phyloP scores from a whole-genome alignment of 2,888 invertebrate species.

The Crepidodera aurea region DNA sequence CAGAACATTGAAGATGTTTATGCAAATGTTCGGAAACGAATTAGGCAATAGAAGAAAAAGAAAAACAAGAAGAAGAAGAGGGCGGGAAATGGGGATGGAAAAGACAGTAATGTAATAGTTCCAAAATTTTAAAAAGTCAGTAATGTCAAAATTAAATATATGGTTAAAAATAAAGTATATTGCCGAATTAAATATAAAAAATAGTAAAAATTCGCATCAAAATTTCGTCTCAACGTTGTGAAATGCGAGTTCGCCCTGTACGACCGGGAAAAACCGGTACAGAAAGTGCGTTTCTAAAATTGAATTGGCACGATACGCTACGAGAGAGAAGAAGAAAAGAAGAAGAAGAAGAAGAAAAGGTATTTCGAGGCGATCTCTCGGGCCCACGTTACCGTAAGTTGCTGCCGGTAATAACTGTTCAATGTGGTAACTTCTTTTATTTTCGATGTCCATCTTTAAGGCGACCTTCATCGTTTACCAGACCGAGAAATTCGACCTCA shows the following conservation, averaged over 20 bases:
- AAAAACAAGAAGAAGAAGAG: too few species aligned
- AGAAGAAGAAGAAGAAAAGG: neutral
- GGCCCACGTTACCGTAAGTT: slow-evolving; percentile 36
- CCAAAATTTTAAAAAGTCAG: too few species aligned
- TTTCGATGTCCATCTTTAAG: slow-evolving; percentile 43
- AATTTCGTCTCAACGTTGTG: neutral
- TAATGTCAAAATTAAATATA: too few species aligned
- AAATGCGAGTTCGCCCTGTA: slow-evolving; percentile 26
- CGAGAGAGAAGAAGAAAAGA: neutral
- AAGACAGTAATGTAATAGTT: too few species aligned
- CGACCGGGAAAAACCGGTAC: slow-evolving; percentile 25
- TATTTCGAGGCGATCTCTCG: slow-evolving; percentile 31
- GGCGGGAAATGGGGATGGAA: too few species aligned
- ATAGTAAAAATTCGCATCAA: too few species aligned
- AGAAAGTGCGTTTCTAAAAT: slow-evolving; percentile 42
- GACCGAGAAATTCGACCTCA: slow-evolving; percentile 59
- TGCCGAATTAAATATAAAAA: too few species aligned
- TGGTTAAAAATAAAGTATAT: too few species aligned
- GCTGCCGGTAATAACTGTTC: slow-evolving; percentile 46
- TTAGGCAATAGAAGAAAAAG: too few species aligned
- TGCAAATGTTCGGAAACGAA: too few species aligned
- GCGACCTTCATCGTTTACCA: slow-evolving; percentile 56
- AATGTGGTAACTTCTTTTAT: slow-evolving; percentile 35
- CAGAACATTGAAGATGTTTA: too few species aligned
- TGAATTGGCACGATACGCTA: slow-evolving; percentile 36